phyloP scores from a whole-genome alignment of 2,888 invertebrate species.

The Odontocolon sp. region DNA sequence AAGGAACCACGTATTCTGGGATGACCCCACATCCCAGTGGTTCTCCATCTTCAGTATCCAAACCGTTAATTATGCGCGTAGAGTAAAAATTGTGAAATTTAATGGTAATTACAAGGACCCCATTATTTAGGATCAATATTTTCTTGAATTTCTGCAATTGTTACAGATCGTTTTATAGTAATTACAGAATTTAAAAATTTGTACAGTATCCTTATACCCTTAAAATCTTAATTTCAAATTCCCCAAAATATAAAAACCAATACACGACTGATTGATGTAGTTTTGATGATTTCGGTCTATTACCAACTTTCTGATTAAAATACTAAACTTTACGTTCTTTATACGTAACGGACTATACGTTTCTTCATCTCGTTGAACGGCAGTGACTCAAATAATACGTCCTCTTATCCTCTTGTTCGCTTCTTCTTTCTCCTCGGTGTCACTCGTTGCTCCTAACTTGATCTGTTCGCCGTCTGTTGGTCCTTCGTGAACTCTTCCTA shows the following conservation, averaged over 20 bases:
- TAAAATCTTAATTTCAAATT: too few relatives aligned
- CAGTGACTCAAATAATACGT: slow-evolving; percentile 24
- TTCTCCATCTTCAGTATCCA: slow-evolving; percentile 24
- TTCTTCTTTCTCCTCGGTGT: background rate
- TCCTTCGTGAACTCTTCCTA: slow-evolving; percentile 17
- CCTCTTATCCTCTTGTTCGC: slow-evolving; percentile 3
- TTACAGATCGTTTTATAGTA: too few relatives aligned
- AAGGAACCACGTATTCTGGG: slow-evolving; percentile 32
- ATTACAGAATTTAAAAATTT: too few relatives aligned
- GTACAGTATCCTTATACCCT: too few relatives aligned
- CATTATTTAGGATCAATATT: too few relatives aligned
- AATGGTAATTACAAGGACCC: too few relatives aligned
- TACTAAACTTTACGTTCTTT: background rate
- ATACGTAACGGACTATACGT: slow-evolving; percentile 15
- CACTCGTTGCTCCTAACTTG: background rate
- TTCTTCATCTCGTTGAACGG: slow-evolving; percentile 14
- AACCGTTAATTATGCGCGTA: background rate
- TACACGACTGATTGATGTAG: too few relatives aligned
- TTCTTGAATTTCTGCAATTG: too few relatives aligned
- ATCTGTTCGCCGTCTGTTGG: background rate
- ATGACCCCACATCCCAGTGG: slow-evolving; percentile 21
- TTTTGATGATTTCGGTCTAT: background rate
- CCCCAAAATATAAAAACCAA: too few relatives aligned
- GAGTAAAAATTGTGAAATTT: background rate
- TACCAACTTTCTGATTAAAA: background rate